Percentiles rank a stretch among this genome's conserved stretches.
phyloP scores from a whole-genome alignment of 2,888 invertebrate genomes.

The Lepas anatifera region DNA sequence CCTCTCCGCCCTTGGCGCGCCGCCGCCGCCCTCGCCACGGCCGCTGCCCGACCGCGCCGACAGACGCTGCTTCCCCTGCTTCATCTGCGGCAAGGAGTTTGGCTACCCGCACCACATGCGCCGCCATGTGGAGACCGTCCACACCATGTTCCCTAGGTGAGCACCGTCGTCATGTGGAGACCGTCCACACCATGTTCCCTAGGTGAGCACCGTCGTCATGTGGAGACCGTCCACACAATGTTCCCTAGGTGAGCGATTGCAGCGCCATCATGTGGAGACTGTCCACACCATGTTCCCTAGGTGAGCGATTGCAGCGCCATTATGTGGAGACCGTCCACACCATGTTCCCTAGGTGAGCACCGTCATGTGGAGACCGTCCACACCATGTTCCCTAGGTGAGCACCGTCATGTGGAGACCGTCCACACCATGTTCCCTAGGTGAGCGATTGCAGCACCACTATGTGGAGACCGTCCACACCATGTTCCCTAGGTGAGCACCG shows the following conservation, averaged over 20 bases:
- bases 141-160: not conserved
- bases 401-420: too few relatives aligned
- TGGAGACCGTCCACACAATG: not conserved
- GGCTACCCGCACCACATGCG: slow-evolving; percentile 9
- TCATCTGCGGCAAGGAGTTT: slow-evolving; percentile 3
- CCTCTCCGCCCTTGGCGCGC: not conserved
- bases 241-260: not conserved
- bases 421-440: too few relatives aligned
- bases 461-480: too few relatives aligned
- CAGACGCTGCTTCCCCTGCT: slow-evolving; percentile 2
- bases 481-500: too few relatives aligned
- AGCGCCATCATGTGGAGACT: not conserved
- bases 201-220: too few relatives aligned
- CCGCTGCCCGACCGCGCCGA: not conserved
- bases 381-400: too few relatives aligned
- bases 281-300: not conserved
- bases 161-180: not conserved
- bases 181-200: not conserved
- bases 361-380: too few relatives aligned
- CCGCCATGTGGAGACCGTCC: slow-evolving; percentile 7
- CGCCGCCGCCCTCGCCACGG: not conserved
- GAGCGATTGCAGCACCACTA: too few relatives aligned
- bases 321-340: too few relatives aligned
- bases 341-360: too few relatives aligned
- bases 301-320: too few relatives aligned